phyloP scores from a whole-genome alignment of 2,888 invertebrate genomes.

The Hybos culiciformis region DNA sequence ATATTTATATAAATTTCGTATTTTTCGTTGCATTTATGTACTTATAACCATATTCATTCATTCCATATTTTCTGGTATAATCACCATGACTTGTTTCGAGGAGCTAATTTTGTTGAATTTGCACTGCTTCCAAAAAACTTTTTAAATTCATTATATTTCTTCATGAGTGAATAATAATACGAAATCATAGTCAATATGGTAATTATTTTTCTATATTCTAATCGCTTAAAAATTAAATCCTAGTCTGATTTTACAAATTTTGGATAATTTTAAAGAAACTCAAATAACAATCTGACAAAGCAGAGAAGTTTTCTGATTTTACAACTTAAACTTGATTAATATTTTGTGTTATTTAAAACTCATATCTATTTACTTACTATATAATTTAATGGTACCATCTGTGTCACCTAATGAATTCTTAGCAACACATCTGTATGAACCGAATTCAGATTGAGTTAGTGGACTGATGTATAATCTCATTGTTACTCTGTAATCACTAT shows the following conservation, averaged over 20 bases:
- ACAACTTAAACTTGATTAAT: no score
- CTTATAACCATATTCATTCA: no score
- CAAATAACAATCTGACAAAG: no score
- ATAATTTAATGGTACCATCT: slow-evolving; percentile 68
- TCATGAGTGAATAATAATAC: background rate
- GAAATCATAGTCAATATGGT: background rate
- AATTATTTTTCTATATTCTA: background rate
- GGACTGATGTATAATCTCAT: slow-evolving; percentile 60
- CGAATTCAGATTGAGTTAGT: slow-evolving; percentile 54
- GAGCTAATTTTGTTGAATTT: no score
- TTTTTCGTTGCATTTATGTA: no score
- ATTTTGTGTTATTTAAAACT: background rate
- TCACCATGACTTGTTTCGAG: no score
- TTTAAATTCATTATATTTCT: no score
- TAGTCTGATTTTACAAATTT: background rate
- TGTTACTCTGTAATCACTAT: slow-evolving; percentile 63
- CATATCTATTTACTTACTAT: slow-evolving; percentile 47
- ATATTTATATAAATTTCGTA: no score
- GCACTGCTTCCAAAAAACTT: no score
- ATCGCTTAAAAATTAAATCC: background rate
- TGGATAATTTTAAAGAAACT: background rate
- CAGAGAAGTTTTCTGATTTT: no score
- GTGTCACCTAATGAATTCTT: slow-evolving; percentile 74
- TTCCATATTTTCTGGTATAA: no score
- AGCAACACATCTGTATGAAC: slow-evolving; percentile 67